These are phyloP conservation scores for Hippopotamus amphibius DNA, from an alignment of 2,113 vertebrate genomes.

Conservation along the genomic window DNA sequence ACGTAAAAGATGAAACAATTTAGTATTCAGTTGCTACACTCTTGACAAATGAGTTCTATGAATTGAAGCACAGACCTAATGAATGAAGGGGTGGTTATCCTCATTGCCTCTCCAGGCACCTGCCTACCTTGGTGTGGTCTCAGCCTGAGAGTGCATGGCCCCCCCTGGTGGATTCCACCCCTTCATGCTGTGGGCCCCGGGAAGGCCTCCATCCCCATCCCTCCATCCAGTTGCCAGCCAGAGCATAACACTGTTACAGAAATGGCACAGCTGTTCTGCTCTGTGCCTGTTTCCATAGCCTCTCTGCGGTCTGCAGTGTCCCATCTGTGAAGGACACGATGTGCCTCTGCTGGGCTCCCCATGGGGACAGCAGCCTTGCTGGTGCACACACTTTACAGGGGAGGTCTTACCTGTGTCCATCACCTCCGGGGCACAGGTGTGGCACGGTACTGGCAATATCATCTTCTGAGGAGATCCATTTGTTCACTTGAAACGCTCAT, in stretches of 20 bases:
- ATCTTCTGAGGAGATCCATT: not conserved
- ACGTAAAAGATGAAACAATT: not conserved
- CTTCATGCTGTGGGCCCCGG: not conserved
- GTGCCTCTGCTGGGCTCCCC: too few species aligned
- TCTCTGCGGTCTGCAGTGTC: not conserved
- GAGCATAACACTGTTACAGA: not conserved
- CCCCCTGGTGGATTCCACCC: not conserved
- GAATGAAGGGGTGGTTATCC: not conserved
- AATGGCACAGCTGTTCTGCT: not conserved
- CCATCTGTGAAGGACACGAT: not conserved
- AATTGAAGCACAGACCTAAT: not conserved
- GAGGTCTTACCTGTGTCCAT: not conserved
- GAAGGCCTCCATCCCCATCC: not conserved
- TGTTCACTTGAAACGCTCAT: not conserved
- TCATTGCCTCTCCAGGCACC: not conserved
- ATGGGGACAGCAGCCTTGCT: not conserved
- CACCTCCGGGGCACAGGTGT: too few species aligned
- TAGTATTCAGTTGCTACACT: not conserved
- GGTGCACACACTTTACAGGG: too few species aligned
- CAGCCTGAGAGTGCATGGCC: not conserved
- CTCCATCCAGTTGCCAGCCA: not conserved
- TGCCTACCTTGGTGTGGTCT: not conserved
- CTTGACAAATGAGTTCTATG: not conserved
- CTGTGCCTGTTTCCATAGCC: not conserved
- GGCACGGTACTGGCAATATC: not conserved